Evolutionary conservation across 2,113 vertebrate genomes (phyloP), one percentile per base, ranked within the genome.

Genomic region (Raja brachyura): DNA sequence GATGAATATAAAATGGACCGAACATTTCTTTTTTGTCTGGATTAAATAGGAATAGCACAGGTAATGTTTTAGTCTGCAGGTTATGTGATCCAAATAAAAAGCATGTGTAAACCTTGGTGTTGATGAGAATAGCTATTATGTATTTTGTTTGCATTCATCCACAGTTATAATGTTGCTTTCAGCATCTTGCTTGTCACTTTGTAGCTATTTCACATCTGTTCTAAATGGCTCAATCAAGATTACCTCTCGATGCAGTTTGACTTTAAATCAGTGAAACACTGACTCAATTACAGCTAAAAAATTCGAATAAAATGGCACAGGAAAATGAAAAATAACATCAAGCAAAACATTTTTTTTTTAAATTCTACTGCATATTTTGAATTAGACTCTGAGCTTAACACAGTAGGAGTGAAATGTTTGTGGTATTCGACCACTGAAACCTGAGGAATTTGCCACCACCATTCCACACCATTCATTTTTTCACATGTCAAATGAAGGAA

Each of bases 101-200:
- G 11, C 54, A 88, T 16, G 56, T 28, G 14, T 22, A 31, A 61
- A n/a, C 56, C 83, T 86, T 61, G 59, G 1, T 28, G 10, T 10
- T 86, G n/a, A 88, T 61, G 28, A 88, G n/a, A 88, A 66, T 88
- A 28, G 31, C 83, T 63, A 63, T 20, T 28, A 88, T 88, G 54
- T 5, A 66, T 8, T 28, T 86, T 86, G 25, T 59, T 61, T 61
- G 4, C 81, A 28, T 59, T 59, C 81, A 86, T 61, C 81, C 61
- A 48, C 39, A 86, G 25, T 56, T 59, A 10, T 10, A 61, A 9
- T 59, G 28, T 85, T 7, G 22, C 54, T 85, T 85, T 25, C 39
- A 85, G 31, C 4, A 25, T 85, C 81, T 86, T 31, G 16, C 28
- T 16, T 88, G 59, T 59, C 79, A 83, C 18, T 56, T 56, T 83